Percentiles rank a stretch among this genome's conserved stretches.
Conservation (phyloP, 2,888 invertebrate genomes). For the Agrotis puta region DNA sequence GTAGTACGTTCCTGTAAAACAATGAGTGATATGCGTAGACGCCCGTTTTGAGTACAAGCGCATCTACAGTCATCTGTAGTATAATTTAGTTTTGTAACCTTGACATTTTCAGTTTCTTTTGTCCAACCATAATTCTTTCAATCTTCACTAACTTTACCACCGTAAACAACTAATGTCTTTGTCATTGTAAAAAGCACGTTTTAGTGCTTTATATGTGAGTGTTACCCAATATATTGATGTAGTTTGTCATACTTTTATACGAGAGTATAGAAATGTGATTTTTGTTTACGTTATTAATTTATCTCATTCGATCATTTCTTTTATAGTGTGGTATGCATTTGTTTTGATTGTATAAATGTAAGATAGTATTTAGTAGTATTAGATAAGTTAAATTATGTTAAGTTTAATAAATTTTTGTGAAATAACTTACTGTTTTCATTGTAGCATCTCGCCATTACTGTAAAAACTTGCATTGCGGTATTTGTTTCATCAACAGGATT, state of each 20-base stretch:
- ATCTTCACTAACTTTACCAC: constrained; percentile 57
- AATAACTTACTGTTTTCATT: constrained; percentile 50
- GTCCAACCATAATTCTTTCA: constrained; percentile 34
- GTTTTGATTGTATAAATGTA: constrained; percentile 83
- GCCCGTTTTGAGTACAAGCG: constrained; percentile 28
- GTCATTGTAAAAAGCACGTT: constrained; percentile 73
- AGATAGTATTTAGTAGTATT: constrained; percentile 79
- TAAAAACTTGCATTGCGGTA: too few species aligned
- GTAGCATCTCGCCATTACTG: neutral
- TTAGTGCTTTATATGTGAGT: constrained; percentile 75
- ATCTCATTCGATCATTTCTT: constrained; percentile 56
- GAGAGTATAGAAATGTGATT: constrained; percentile 51
- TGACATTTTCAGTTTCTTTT: constrained; percentile 49
- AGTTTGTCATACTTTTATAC: constrained; percentile 54
- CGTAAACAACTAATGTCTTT: constrained; percentile 50
- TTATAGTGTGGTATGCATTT: constrained; percentile 75
- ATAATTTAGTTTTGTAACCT: constrained; percentile 50
- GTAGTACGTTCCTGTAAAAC: neutral
- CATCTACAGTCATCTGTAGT: constrained; percentile 44
- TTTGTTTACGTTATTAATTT: constrained; percentile 57
- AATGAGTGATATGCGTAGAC: neutral
- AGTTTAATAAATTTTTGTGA: constrained; percentile 85
- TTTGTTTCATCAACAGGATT: too few species aligned
- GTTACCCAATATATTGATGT: constrained; percentile 51
- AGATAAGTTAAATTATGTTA: constrained; percentile 80